Evolutionary conservation across 2,113 vertebrate genomes (phyloP).

Genomic region (Pagrus major): DNA sequence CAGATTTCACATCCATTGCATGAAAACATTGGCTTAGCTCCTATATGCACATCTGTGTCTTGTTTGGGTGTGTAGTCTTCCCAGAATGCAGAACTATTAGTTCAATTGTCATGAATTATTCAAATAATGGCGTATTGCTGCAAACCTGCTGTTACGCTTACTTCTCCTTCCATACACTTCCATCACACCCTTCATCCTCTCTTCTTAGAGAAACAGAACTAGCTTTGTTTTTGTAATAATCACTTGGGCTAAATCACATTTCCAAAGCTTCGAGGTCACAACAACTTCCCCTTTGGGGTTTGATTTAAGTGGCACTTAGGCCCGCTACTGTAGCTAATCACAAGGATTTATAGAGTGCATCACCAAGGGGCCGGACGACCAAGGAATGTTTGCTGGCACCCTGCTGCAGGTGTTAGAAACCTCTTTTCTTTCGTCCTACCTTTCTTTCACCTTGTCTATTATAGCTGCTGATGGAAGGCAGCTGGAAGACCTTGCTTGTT

Average conservation of each 20-base stretch:
- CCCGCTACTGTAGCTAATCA: constrained; percentile 76
- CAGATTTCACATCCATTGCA: constrained; percentile 27
- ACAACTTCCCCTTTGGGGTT: constrained; percentile 61
- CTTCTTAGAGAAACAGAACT: constrained; percentile 47
- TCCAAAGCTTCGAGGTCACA: constrained; percentile 63
- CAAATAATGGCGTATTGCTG: constrained; percentile 40
- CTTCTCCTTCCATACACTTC: constrained; percentile 11
- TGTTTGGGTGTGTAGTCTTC: constrained; percentile 45
- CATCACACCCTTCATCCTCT: constrained; percentile 35
- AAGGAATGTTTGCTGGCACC: constrained; percentile 67
- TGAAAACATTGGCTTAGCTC: constrained; percentile 44
- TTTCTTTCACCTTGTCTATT: constrained; percentile 41
- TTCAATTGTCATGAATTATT: constrained; percentile 27
- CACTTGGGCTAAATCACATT: constrained; percentile 51
- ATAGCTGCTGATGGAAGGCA: constrained; percentile 72
- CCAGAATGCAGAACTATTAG: constrained; percentile 37
- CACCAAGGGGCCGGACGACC: constrained; percentile 42
- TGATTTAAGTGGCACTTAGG: constrained; percentile 68
- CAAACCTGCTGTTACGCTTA: constrained; percentile 12
- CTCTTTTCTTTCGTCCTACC: constrained; percentile 44
- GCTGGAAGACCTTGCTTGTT: constrained; percentile 66
- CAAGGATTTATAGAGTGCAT: constrained; percentile 79
- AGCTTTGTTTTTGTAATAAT: constrained; percentile 71
- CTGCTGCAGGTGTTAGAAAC: constrained; percentile 73
- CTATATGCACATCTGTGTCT: constrained; percentile 55